Evolutionary conservation across 2,113 vertebrate species (phyloP).

Genomic region (Channa argus): DNA sequence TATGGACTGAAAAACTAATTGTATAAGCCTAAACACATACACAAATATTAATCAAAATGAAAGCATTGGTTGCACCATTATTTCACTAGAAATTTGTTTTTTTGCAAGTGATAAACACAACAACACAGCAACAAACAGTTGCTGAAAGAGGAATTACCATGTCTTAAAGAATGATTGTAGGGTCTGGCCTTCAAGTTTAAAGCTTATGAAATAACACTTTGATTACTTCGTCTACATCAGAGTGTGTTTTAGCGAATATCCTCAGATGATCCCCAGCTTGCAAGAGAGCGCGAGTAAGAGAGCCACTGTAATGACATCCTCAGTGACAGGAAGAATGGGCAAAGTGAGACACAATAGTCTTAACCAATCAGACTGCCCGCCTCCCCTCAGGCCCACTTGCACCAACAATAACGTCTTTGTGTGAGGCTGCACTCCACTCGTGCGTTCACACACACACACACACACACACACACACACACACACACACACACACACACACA

Average conservation of each 20-base stretch:
- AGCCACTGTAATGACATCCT: constrained; percentile 76
- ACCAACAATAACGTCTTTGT: constrained; percentile 81
- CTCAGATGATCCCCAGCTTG: constrained; percentile 65
- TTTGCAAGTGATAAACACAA: not conserved
- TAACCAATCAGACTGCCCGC: constrained; percentile 79
- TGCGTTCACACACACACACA: constrained; percentile 46
- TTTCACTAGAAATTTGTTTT: not conserved
- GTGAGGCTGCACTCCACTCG: constrained; percentile 75
- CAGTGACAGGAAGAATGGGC: constrained; percentile 72
- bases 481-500: too few species aligned
- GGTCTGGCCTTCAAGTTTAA: constrained; percentile 25
- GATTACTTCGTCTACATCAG: constrained; percentile 19
- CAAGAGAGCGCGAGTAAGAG: constrained; percentile 34
- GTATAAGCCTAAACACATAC: not conserved
- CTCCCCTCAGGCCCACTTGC: constrained; percentile 74
- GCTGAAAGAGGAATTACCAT: constrained; percentile 16
- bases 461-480: constrained; percentile 23
- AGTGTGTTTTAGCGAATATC: constrained; percentile 43
- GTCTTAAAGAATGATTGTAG: constrained; percentile 12
- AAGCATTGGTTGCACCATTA: not conserved
- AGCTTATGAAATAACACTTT: constrained; percentile 32
- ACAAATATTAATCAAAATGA: not conserved
- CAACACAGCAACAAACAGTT: not conserved
- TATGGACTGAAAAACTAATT: too few species aligned
- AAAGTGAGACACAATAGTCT: constrained; percentile 82